Percentiles rank a stretch among this genome's conserved stretches.
Conservation (phyloP, 2,888 invertebrate genomes). For the Heliconius charithonia region DNA sequence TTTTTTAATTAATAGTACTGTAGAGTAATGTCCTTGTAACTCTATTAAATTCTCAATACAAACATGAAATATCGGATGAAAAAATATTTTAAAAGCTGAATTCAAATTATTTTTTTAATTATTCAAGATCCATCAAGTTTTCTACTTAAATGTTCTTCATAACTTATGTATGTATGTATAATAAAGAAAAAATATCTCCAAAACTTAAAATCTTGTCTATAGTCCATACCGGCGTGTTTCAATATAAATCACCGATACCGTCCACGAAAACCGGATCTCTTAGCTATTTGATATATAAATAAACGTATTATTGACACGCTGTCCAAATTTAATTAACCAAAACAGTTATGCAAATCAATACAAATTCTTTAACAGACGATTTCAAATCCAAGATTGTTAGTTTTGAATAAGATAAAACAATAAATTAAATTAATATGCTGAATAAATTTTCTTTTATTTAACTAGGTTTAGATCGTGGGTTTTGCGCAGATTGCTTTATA, state of each 20-base stretch:
- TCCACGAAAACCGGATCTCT: slow-evolving; percentile 10
- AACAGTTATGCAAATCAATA: slow-evolving; percentile 33
- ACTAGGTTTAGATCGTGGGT: not conserved
- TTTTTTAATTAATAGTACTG: too few species aligned
- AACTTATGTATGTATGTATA: not conserved
- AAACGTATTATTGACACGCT: slow-evolving; percentile 24
- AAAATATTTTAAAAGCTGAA: not conserved
- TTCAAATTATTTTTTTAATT: not conserved
- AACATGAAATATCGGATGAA: too few species aligned
- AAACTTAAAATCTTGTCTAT: not conserved
- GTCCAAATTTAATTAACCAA: slow-evolving; percentile 31
- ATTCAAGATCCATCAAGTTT: slow-evolving; percentile 1
- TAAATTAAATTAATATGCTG: slow-evolving; percentile 21
- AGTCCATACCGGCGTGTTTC: not conserved
- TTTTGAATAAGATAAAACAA: slow-evolving; percentile 28
- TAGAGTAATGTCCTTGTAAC: too few species aligned
- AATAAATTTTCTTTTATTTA: not conserved
- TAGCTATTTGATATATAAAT: slow-evolving; percentile 16
- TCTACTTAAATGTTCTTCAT: not conserved
- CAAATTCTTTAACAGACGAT: slow-evolving; percentile 29
- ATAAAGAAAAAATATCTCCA: not conserved
- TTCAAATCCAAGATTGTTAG: slow-evolving; percentile 27
- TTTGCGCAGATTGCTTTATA: not conserved
- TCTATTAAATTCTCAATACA: too few species aligned
- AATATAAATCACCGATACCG: not conserved